Conservation (phyloP, 2,797 vertebrate species). For the Dipus sagitta region DNA sequence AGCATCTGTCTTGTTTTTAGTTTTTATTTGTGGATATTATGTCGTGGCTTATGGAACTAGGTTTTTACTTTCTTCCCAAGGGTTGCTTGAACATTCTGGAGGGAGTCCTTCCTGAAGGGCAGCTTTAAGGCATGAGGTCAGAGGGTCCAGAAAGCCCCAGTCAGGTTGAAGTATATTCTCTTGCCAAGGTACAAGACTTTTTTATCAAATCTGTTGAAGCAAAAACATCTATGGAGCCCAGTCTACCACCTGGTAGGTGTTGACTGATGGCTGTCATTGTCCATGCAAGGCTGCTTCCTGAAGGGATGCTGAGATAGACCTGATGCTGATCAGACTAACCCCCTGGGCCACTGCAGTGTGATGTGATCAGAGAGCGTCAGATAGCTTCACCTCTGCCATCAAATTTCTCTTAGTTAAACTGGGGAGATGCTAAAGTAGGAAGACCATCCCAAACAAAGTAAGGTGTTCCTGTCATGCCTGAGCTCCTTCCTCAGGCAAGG, state of each 20-base stretch:
- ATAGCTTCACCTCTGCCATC: too few species aligned
- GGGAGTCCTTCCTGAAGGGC: not conserved
- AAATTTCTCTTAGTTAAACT: not conserved
- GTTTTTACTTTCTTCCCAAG: not conserved
- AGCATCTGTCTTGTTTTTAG: not conserved
- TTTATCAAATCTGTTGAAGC: not conserved
- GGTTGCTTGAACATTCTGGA: not conserved
- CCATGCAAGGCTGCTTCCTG: not conserved
- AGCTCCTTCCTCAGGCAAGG: too few species aligned
- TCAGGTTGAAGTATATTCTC: not conserved
- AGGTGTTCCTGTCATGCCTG: not conserved
- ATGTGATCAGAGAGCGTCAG: constrained; percentile 15
- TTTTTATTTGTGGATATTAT: not conserved
- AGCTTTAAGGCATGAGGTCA: not conserved
- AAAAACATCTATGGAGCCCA: not conserved
- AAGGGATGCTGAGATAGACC: not conserved
- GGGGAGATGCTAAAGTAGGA: not conserved
- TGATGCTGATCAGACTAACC: not conserved
- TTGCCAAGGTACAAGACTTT: not conserved
- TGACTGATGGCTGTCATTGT: constrained; percentile 68
- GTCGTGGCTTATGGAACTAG: not conserved
- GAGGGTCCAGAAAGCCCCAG: not conserved
- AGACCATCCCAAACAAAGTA: accelerated
- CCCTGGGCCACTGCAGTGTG: not conserved
- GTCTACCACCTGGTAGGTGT: not conserved